Conservation (phyloP, 1,140 invertebrate species). For the Diabrotica undecimpunctata region DNA sequence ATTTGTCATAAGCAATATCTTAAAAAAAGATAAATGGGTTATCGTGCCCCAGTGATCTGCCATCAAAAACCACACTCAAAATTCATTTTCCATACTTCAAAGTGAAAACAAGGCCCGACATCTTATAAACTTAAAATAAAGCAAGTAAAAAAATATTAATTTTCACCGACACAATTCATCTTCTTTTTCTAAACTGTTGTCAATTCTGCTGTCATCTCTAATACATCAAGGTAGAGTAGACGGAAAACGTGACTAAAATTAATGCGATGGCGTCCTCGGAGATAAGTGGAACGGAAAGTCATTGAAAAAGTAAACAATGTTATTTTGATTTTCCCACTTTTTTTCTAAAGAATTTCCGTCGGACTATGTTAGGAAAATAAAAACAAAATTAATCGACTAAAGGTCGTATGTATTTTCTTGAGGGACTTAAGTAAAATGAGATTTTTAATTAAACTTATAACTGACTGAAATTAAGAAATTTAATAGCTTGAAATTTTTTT, state of each 20-base stretch:
- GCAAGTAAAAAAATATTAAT: slow-evolving; percentile 35
- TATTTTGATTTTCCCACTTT: slow-evolving; percentile 25
- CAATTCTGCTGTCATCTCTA: slow-evolving; percentile 44
- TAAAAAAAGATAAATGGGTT: slow-evolving; percentile 4
- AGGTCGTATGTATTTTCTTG: too few species aligned
- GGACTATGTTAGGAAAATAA: neutral
- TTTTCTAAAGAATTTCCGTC: slow-evolving; percentile 12
- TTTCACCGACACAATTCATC: slow-evolving; percentile 40
- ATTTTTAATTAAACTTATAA: too few species aligned
- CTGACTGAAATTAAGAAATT: too few species aligned
- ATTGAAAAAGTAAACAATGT: slow-evolving; percentile 39
- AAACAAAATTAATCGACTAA: neutral
- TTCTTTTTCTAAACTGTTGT: slow-evolving; percentile 43
- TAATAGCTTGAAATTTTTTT: too few species aligned
- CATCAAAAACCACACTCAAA: neutral
- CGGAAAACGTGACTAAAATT: slow-evolving; percentile 43
- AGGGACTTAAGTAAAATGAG: too few species aligned
- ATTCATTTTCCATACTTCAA: slow-evolving; percentile 19
- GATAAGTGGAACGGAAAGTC: slow-evolving; percentile 31
- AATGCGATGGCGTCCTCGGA: slow-evolving; percentile 35
- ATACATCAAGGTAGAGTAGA: slow-evolving; percentile 42
- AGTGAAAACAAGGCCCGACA: slow-evolving; percentile 15
- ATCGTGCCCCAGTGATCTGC: neutral
- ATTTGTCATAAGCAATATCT: too few species aligned
- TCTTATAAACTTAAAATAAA: slow-evolving; percentile 7